A percentile compares a stretch with the other conserved stretches of the same genome.
These are phyloP conservation scores for Megamerina dolium DNA, from an alignment of 2,888 invertebrate species.

Conservation along the genomic window DNA sequence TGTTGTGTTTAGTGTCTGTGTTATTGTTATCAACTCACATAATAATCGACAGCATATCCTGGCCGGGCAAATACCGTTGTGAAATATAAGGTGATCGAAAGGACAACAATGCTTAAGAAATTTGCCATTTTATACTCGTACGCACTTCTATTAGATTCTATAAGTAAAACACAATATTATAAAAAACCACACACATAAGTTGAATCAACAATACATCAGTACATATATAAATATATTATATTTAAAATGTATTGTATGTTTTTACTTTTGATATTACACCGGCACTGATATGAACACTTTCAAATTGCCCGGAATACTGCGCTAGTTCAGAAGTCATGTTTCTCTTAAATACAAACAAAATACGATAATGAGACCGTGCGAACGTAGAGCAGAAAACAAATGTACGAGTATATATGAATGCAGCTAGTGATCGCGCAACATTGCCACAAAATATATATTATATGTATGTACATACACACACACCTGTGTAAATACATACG, in stretches of 20 bases:
- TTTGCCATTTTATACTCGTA: conserved; percentile 44
- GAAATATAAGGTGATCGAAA: conserved; percentile 40
- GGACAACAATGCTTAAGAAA: conserved; percentile 34
- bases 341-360: conserved; percentile 47
- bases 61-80: conserved; percentile 41
- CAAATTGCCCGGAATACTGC: conserved; percentile 49
- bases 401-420: too few relatives aligned
- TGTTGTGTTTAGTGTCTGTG: too few relatives aligned
- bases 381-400: conserved; percentile 7
- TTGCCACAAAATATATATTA: too few relatives aligned
- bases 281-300: conserved; percentile 43
- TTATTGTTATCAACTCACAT: conserved; percentile 57
- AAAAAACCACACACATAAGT: too few relatives aligned
- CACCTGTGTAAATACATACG: too few relatives aligned
- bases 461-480: too few relatives aligned
- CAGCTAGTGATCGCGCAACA: too few relatives aligned
- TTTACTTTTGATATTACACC: conserved; percentile 34
- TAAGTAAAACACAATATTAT: too few relatives aligned
- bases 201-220: too few relatives aligned
- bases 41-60: conserved; percentile 56
- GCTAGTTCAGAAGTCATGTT: conserved; percentile 46
- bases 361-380: conserved; percentile 34
- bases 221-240: too few relatives aligned
- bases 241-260: too few relatives aligned
- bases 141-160: too few relatives aligned